Evolutionary conservation across 2,888 invertebrate genomes (phyloP).

Genomic region (Galerucella pusilla): DNA sequence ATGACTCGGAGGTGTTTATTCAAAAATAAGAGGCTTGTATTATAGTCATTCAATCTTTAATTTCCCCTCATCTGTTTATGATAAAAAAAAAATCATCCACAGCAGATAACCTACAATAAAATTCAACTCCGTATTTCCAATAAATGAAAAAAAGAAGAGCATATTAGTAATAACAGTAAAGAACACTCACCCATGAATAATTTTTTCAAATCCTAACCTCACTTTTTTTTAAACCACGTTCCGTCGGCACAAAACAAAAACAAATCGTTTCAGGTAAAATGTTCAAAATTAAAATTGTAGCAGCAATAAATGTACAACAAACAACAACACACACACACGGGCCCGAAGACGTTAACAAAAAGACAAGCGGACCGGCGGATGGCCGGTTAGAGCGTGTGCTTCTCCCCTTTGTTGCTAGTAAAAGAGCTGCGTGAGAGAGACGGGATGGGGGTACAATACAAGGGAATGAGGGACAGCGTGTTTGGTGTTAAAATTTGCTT

Average conservation of each 20-base stretch:
- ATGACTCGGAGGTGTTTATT: too few species aligned
- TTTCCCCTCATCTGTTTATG: too few species aligned
- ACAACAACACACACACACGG: constrained; percentile 11
- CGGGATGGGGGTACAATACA: constrained; percentile 9
- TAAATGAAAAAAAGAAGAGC: not conserved
- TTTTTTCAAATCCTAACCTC: not conserved
- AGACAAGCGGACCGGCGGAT: constrained; percentile 14
- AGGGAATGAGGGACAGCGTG: constrained; percentile 14
- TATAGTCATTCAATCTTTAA: too few species aligned
- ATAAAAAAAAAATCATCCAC: too few species aligned
- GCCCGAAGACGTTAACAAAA: constrained; percentile 31
- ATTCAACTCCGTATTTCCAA: too few species aligned
- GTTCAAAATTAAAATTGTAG: not conserved
- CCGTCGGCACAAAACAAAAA: not conserved
- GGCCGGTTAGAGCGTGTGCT: constrained; percentile 21
- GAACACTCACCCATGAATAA: not conserved
- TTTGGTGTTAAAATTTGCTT: constrained; percentile 21
- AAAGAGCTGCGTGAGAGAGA: constrained; percentile 23
- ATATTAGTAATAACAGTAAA: not conserved
- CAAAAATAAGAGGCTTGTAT: too few species aligned
- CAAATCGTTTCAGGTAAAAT: not conserved
- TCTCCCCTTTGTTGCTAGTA: constrained; percentile 35
- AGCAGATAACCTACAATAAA: too few species aligned
- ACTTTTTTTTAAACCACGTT: not conserved
- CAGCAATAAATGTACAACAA: not conserved